Percentiles rank a stretch among this genome's conserved stretches.
These are phyloP conservation scores for Serrognathus titanus DNA, from an alignment of 2,888 invertebrate genomes.

Conservation along the genomic window DNA sequence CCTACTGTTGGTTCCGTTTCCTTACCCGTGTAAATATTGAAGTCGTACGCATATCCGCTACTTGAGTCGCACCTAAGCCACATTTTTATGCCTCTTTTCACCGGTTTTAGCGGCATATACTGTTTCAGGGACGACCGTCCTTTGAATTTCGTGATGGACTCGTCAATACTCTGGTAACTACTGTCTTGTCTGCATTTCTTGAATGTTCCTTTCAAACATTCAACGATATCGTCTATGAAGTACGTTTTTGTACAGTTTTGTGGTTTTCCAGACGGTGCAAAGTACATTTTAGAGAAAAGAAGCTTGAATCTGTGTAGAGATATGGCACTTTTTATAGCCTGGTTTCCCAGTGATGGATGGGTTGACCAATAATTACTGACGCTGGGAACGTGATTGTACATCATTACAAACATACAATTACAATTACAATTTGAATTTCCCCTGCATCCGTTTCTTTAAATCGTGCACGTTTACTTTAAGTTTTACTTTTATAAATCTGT, in stretches of 20 bases:
- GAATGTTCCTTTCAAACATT: constrained; percentile 25
- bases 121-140: constrained; percentile 11
- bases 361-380: no score
- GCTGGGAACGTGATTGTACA: no score
- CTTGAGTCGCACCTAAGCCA: constrained; percentile 17
- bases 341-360: no score
- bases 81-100: neutral
- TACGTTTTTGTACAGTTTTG: constrained; percentile 24
- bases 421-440: no score
- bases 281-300: constrained; percentile 13
- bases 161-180: constrained; percentile 10
- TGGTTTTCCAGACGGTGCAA: constrained; percentile 15
- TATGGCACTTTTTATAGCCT: no score
- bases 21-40: constrained; percentile 19
- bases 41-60: constrained; percentile 20
- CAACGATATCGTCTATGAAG: constrained; percentile 23
- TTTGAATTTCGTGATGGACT: constrained; percentile 15
- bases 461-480: no score
- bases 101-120: constrained; percentile 9
- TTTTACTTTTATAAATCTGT: no score
- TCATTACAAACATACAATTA: no score
- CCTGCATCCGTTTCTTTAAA: no score
- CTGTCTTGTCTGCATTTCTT: constrained; percentile 15
- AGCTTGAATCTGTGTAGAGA: no score
- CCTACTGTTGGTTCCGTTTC: constrained; percentile 13